Evolutionary conservation across 2,113 vertebrate genomes (phyloP).

Genomic region (Clupea harengus): DNA sequence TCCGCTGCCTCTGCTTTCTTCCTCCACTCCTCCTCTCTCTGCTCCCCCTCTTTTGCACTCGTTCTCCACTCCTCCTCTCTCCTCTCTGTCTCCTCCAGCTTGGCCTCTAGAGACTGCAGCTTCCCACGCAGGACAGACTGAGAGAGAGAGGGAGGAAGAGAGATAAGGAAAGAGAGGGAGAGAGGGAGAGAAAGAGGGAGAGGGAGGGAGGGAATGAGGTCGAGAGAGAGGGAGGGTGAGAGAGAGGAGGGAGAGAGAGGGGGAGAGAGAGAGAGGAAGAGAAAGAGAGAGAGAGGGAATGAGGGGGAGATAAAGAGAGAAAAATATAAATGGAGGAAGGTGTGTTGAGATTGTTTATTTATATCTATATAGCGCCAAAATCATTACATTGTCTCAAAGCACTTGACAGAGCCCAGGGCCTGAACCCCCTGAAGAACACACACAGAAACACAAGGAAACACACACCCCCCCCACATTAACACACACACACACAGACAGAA

Average conservation of each 20-base stretch:
- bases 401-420: too few species aligned
- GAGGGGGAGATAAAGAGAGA: too few species aligned
- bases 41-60: conserved; percentile 30
- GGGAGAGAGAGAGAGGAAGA: too few species aligned
- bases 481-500: not conserved
- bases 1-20: conserved; percentile 38
- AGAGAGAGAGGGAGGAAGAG: not conserved
- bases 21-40: conserved; percentile 31
- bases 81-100: conserved; percentile 33
- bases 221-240: not conserved
- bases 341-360: too few species aligned
- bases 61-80: conserved; percentile 31
- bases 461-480: too few species aligned
- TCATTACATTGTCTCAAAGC: too few species aligned
- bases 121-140: conserved; percentile 36
- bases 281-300: too few species aligned
- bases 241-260: not conserved
- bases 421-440: too few species aligned
- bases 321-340: too few species aligned
- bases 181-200: not conserved
- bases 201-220: not conserved
- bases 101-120: conserved; percentile 18
- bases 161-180: not conserved
- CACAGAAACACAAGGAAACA: not conserved
- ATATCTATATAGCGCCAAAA: too few species aligned